A percentile compares a stretch with the other conserved stretches of the same genome.
These are phyloP conservation scores for Plodia interpunctella DNA, from an alignment of 1,140 invertebrate species.

Conservation along the genomic window DNA sequence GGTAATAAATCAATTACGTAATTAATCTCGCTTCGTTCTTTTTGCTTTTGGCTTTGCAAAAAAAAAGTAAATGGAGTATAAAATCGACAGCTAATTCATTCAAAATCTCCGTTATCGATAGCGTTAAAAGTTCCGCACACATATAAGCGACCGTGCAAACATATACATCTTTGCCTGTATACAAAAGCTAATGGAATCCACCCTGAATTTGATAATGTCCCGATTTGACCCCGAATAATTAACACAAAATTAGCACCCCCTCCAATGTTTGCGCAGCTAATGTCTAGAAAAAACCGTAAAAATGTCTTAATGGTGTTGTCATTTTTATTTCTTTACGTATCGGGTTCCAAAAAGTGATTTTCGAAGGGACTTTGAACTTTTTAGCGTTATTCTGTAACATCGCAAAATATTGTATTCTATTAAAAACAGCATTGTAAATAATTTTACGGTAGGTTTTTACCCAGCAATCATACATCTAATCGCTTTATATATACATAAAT, in stretches of 20 bases:
- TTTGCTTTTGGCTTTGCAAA: neutral
- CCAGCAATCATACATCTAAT: too few relatives aligned
- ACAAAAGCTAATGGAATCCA: slow-evolving; percentile 57
- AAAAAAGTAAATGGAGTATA: neutral
- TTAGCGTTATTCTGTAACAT: neutral
- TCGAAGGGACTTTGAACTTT: neutral
- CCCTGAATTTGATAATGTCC: slow-evolving; percentile 37
- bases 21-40: neutral
- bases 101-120: neutral
- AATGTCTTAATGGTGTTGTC: slow-evolving; percentile 23
- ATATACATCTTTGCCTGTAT: slow-evolving; percentile 52
- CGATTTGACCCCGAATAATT: slow-evolving; percentile 49
- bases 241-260: slow-evolving; percentile 46
- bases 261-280: slow-evolving; percentile 44
- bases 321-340: slow-evolving; percentile 8
- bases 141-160: slow-evolving; percentile 43
- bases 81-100: neutral
- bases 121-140: slow-evolving; percentile 39
- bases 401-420: too few relatives aligned
- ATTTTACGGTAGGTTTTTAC: too few relatives aligned
- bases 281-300: slow-evolving; percentile 37
- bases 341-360: neutral
- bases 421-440: too few relatives aligned
- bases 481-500: too few relatives aligned
- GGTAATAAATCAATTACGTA: too few relatives aligned